phyloP scores from a whole-genome alignment of 2,113 vertebrate species.

The Paratilapia polleni region DNA sequence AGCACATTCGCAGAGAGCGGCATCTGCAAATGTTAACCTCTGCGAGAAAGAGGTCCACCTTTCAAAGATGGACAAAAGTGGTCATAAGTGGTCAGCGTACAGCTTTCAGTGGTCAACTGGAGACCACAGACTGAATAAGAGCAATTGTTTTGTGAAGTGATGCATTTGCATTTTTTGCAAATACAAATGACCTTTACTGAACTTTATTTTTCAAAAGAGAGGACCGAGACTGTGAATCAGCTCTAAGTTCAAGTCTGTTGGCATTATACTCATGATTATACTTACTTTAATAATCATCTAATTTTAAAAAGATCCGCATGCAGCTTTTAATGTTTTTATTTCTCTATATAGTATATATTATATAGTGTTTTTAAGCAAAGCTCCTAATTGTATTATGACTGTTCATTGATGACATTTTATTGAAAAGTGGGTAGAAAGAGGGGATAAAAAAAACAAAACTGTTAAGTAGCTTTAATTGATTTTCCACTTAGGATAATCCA shows the following conservation, averaged over 20 bases:
- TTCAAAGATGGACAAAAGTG: conserved; percentile 33
- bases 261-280: not conserved
- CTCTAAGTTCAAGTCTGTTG: not conserved
- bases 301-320: not conserved
- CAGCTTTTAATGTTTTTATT: not conserved
- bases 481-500: conserved; percentile 8
- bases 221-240: not conserved
- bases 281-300: not conserved
- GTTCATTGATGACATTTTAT: not conserved
- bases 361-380: not conserved
- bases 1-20: conserved; percentile 21
- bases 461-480: conserved; percentile 7
- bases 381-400: not conserved
- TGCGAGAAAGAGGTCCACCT: conserved; percentile 10
- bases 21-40: conserved; percentile 57
- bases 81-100: not conserved
- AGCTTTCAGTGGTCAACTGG: conserved; percentile 22
- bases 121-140: not conserved
- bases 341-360: not conserved
- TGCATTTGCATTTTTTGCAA: conserved; percentile 27
- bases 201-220: conserved; percentile 9
- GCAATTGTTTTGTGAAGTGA: conserved; percentile 16
- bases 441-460: not conserved
- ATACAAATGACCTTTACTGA: not conserved
- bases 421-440: not conserved